phyloP scores from a whole-genome alignment of 2,113 vertebrate genomes.

The Kryptolebias marmoratus region DNA sequence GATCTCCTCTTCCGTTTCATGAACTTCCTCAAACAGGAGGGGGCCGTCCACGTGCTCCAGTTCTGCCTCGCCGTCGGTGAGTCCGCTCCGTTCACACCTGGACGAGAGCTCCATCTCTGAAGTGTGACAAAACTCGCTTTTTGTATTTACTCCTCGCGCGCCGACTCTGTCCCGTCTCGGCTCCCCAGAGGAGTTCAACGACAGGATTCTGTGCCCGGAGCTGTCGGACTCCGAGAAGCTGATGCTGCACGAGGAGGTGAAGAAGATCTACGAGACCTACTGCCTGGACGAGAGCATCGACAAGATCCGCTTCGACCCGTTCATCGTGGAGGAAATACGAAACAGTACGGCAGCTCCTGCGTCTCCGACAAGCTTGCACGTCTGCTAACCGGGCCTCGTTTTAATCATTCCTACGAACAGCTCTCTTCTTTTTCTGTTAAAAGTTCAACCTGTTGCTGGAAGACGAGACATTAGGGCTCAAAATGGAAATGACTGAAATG shows the following conservation, averaged over 20 bases:
- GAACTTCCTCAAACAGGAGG: conserved; percentile 98
- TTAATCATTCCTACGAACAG: too few relatives aligned
- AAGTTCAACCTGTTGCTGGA: too few relatives aligned
- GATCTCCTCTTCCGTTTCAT: conserved; percentile 98
- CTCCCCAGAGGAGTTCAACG: conserved; percentile 94
- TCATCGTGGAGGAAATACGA: conserved; percentile 96
- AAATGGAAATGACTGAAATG: too few relatives aligned
- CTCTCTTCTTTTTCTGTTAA: too few relatives aligned
- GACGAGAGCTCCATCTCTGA: neutral
- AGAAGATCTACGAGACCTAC: conserved; percentile 96
- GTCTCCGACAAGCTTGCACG: neutral
- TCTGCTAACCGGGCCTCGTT: too few relatives aligned
- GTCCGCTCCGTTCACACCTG: conserved; percentile 21
- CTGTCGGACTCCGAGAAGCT: conserved; percentile 89
- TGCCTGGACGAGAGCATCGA: conserved; percentile 96
- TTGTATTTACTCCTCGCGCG: too few relatives aligned
- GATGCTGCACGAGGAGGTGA: conserved; percentile 91
- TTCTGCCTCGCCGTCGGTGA: conserved; percentile 96
- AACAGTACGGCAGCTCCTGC: conserved; percentile 84
- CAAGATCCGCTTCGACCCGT: conserved; percentile 95
- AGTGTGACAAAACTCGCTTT: too few relatives aligned
- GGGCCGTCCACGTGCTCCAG: conserved; percentile 94
- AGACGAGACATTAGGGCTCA: too few relatives aligned
- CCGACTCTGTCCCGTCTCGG: conserved; percentile 15
- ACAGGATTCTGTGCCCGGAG: conserved; percentile 92